Evolutionary conservation across 2,888 invertebrate species (phyloP).

Genomic region (Adelognathus sp.): DNA sequence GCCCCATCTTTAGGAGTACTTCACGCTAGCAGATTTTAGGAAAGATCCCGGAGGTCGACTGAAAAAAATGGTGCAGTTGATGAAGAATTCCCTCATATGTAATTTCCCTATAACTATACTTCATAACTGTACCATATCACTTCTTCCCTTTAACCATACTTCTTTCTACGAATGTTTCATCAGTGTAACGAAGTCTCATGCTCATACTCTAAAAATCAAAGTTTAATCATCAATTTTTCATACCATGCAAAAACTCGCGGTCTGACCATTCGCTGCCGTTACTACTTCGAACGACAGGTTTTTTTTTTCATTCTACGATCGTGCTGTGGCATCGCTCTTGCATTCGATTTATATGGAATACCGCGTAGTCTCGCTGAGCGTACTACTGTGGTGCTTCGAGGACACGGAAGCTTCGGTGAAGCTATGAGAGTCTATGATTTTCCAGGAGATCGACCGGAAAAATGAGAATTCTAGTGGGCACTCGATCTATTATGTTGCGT

Average conservation of each 20-base stretch:
- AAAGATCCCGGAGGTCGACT: too few relatives aligned
- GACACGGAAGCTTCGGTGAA: not conserved
- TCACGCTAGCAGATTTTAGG: too few relatives aligned
- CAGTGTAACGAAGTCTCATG: not conserved
- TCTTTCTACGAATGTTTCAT: not conserved
- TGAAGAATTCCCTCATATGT: too few relatives aligned
- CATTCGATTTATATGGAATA: not conserved
- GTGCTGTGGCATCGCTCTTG: not conserved
- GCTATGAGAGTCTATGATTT: constrained; percentile 70
- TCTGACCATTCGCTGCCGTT: not conserved
- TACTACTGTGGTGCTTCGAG: constrained; percentile 4
- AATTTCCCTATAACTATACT: too few relatives aligned
- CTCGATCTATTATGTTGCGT: constrained; percentile 70
- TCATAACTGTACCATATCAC: too few relatives aligned
- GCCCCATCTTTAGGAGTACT: too few relatives aligned
- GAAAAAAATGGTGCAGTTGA: too few relatives aligned
- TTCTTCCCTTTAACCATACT: not conserved
- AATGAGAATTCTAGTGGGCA: constrained; percentile 75
- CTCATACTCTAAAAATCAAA: not conserved
- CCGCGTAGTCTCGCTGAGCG: not conserved
- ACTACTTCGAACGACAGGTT: not conserved
- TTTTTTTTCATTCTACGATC: not conserved
- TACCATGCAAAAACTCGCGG: not conserved
- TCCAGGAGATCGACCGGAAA: constrained; percentile 75
- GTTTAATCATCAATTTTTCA: not conserved